Evolutionary conservation across 2,888 invertebrate species (phyloP), one percentile per base, ranked within the genome.

Genomic region (Drosophila basisetae): DNA sequence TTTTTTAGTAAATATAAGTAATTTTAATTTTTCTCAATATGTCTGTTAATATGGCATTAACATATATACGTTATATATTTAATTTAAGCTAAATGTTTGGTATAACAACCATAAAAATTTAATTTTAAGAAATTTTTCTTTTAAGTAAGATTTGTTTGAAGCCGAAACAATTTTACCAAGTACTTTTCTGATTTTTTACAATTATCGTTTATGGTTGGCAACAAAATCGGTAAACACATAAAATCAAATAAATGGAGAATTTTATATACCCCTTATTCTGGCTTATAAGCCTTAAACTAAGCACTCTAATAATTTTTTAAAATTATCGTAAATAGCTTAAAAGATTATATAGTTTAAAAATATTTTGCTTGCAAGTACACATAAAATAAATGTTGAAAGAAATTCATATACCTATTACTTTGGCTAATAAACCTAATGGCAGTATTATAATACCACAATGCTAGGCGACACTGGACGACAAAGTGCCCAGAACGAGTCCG

Each of bases 401-500:
- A 55, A 49, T 33, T 28, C 47, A 59, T 58, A 62, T 49, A 28
- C 35, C 33, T 13, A 41, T 58, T 65, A 54, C 58, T 60, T 30
- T 31, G 41, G 43, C 47, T 56, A 55, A 78, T 77, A 79, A 79
- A 63, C 62, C 53, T 58, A 39, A 58, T 25, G 43, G 58, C 35
- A 72, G 59, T 68, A 62, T 63, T 43, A 25, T 62, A 73, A 58
- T 76, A 58, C 50, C 60, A 66, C 11, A 73, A 47, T 60, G 53
- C 54, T 18, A 41, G 62, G 47, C 72, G 39, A 39, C 49, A 16
- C 30, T 11, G 22, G 56, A 68, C 68, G 63, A 39, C 58, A 80
- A 80, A 78, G 60, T 68, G 77, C 54, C 68, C 76, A 76, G 59
- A 62, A 53, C 35, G 61, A 28, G 53, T 54, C 63, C 52, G 60